Evolutionary conservation across 2,113 vertebrate species (phyloP), one percentile per base, ranked within the genome.

Genomic region (Carassius carassius): DNA sequence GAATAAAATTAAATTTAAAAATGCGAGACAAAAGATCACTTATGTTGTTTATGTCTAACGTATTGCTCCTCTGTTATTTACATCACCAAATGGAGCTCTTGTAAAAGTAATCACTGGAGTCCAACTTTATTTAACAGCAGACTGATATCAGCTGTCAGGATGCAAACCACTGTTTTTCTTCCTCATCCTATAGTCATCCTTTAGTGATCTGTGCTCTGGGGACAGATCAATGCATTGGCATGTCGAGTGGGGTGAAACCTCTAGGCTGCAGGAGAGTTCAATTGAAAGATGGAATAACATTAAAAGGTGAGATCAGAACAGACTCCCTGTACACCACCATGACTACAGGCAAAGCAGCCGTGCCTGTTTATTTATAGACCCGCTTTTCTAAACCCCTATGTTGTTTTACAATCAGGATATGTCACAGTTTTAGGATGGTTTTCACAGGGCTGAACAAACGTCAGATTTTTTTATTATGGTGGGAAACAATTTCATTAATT

Each of bases 291-390:
- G 17, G 70, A 81, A 62, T 69, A 82, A 72, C 62, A 82, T 85
- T 67, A 82, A 78, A 69, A 79, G 21, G 41, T 81, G 67, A 79
- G 60, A 49, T 63, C 47, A 77, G 60, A 85, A 85, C 14, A 14
- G 63, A 87, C 63, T 82, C 73, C 63, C 78, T 58, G 49, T 85
- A 74, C 67, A 25, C 65, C 41, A 63, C 41, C 51, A 69, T 70
- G 72, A 62, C 78, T 72, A 51, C 35, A 49, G 67, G 78, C 60
- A 9, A 77, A 81, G 78, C 86, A 81, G 51, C 35, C 13, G 3
- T 76, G 49, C 51, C 81, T 47, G 86, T 84, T 84, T 84, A 82
- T 87, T 82, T 73, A 85, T 87, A 85, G 83, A 63, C 41, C 23
- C 3, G n/a, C 49, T 65, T 54, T 82, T 82, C 58, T 78, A 54